Evolutionary conservation across 2,888 invertebrate genomes (phyloP).

Genomic region (Apodemia duryi): DNA sequence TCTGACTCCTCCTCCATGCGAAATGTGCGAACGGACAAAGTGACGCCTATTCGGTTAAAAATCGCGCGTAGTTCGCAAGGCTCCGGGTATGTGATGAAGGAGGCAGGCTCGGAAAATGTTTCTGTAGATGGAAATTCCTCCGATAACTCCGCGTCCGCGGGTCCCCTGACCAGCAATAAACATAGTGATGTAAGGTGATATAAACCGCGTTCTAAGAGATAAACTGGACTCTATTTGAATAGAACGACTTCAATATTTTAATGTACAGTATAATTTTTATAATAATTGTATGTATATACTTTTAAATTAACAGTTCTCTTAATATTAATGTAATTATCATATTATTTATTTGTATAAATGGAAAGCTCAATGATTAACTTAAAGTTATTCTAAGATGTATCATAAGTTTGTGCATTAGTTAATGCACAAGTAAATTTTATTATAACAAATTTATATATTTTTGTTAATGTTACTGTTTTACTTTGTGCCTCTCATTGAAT

Average conservation of each 20-base stretch:
- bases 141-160: slow-evolving; percentile 37
- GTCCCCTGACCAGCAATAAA: slow-evolving; percentile 81
- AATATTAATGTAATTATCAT: slow-evolving; percentile 51
- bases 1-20: slow-evolving; percentile 66
- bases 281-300: slow-evolving; percentile 51
- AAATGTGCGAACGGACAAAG: slow-evolving; percentile 82
- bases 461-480: slow-evolving; percentile 68
- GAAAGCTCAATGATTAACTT: slow-evolving; percentile 77
- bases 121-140: slow-evolving; percentile 41
- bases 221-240: slow-evolving; percentile 24
- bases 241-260: slow-evolving; percentile 22
- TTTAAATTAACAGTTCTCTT: slow-evolving; percentile 39
- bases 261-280: slow-evolving; percentile 39
- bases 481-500: slow-evolving; percentile 70
- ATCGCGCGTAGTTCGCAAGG: slow-evolving; percentile 89
- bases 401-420: slow-evolving; percentile 57
- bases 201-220: slow-evolving; percentile 46
- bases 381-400: slow-evolving; percentile 67
- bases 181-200: slow-evolving; percentile 95
- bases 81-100: slow-evolving; percentile 82
- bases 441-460: slow-evolving; percentile 52
- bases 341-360: slow-evolving; percentile 77
- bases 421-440: slow-evolving; percentile 66
- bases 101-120: slow-evolving; percentile 48
- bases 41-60: slow-evolving; percentile 91